phyloP scores from a whole-genome alignment of 2,113 vertebrate genomes.

The Lethenteron reissneri region DNA sequence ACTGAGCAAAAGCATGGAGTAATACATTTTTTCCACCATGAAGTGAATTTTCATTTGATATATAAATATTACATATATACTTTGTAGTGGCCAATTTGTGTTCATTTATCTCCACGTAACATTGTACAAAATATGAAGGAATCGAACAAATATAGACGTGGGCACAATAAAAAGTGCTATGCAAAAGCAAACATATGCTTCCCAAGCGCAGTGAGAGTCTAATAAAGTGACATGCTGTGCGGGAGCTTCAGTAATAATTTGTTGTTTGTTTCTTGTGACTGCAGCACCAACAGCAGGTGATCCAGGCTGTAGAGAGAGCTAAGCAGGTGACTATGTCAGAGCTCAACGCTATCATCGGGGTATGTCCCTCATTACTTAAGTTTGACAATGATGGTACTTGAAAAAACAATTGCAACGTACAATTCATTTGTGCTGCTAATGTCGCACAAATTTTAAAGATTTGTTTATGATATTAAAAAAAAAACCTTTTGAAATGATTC shows the following conservation, averaged over 20 bases:
- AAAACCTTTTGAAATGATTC: no score
- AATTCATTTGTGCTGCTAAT: no score
- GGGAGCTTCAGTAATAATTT: not conserved
- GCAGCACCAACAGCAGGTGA: slow-evolving; percentile 42
- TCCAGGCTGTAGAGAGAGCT: slow-evolving; percentile 30
- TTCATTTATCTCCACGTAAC: slow-evolving; percentile 4
- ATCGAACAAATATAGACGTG: slow-evolving; percentile 5
- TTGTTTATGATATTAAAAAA: no score
- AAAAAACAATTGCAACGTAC: no score
- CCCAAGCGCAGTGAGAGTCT: not conserved
- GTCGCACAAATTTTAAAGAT: no score
- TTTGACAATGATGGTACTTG: no score
- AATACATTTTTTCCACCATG: no score
- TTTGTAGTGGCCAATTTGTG: not conserved
- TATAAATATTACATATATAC: no score
- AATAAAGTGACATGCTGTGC: no score
- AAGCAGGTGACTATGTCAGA: slow-evolving; percentile 37
- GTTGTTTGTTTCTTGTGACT: slow-evolving; percentile 7
- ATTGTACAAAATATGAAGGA: no score
- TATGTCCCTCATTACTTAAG: not conserved
- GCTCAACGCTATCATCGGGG: slow-evolving; percentile 18
- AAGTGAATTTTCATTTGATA: no score
- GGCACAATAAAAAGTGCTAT: slow-evolving; percentile 1
- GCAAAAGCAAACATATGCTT: not conserved
- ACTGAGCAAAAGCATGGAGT: no score